phyloP scores from a whole-genome alignment of 2,113 vertebrate genomes.

The Nycticebus coucang region DNA sequence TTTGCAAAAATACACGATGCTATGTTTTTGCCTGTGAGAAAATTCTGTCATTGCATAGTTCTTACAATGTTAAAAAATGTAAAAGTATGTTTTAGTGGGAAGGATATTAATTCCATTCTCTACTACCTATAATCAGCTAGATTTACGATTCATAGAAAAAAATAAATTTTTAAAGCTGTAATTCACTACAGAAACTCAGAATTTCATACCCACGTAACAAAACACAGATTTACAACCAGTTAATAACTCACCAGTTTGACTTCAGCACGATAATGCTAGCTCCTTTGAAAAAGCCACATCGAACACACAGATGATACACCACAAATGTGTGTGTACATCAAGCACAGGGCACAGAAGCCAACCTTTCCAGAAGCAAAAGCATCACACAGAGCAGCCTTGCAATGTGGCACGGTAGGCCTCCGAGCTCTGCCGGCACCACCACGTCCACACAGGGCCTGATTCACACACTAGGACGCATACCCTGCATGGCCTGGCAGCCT shows the following conservation, averaged over 20 bases:
- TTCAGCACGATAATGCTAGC: background rate
- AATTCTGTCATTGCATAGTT: background rate
- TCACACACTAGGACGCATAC: conserved; percentile 82
- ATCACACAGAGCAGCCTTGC: conserved; percentile 73
- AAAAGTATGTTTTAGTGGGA: conserved; percentile 1
- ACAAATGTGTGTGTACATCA: conserved; percentile 71
- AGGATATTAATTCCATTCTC: conserved; percentile 26
- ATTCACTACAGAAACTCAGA: conserved; percentile 62
- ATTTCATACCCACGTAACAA: conserved; percentile 54
- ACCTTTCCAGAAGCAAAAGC: conserved; percentile 81
- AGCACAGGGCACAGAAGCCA: conserved; percentile 81
- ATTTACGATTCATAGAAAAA: conserved; percentile 51
- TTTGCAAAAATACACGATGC: background rate
- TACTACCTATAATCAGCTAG: background rate
- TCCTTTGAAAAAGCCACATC: conserved; percentile 59
- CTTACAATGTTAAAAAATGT: background rate
- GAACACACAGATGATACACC: conserved; percentile 62
- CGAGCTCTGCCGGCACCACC: conserved; percentile 74
- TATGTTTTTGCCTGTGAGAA: background rate
- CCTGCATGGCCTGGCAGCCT: conserved; percentile 3
- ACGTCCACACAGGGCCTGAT: conserved; percentile 82
- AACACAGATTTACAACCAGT: conserved; percentile 35
- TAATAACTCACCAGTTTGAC: conserved; percentile 40
- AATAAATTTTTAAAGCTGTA: background rate
- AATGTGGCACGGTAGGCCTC: conserved; percentile 71